Base-by-base conservation (phyloP, 2,113 vertebrate species). In the Elaphurus davidianus region DNA sequence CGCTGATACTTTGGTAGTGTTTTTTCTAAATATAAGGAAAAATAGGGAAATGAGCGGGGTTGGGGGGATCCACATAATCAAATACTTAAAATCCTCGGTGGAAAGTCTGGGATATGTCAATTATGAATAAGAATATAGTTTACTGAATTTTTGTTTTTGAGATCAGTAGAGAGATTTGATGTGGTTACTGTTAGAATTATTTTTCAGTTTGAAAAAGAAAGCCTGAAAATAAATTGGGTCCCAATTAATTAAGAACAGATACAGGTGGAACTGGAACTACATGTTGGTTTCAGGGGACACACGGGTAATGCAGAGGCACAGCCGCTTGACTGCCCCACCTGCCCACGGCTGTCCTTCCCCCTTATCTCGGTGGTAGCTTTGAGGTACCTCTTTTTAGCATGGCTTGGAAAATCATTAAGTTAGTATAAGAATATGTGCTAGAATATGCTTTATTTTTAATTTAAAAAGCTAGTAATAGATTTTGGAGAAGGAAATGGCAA, bases 131-230 rank as follows among this genome's bases (percentile, higher is more conserved):
- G 12, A 57, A 3, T 89, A 82, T 17, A 82, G 47, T 57, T 96
- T 84, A 85, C 15, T 64, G 45, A 92, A 40, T 76, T 95, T 92
- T 95, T 87, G 7, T 87, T 50, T 96, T 87, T 90, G 62, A 86
- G 6, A 62, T 90, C 30, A 90, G 36, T 57, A 55, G 52, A 97
- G 60, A 95, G 36, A 64, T 94, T 94, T 90, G 36, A 85, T 45
- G 17, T 76, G 54, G 36, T 40, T 40, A 36, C 83, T 97, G 33
- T 83, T 78, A 67, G 12, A 95, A 60, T 90, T 94, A 55, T 30
- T 82, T 97, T 97, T 83, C 30, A 64, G 12, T 92, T 97, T 98
- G 62, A 62, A 60, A 74, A 91, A 84, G 43, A 54, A 96, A 91
- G 15, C 78, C 25, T 92, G 84, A 96, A 96, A 95, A 88, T 47